Percentiles rank a stretch among this genome's conserved stretches.
Evolutionary conservation across 2,113 vertebrate genomes (phyloP).

Genomic region (Copsychus sechellarum): DNA sequence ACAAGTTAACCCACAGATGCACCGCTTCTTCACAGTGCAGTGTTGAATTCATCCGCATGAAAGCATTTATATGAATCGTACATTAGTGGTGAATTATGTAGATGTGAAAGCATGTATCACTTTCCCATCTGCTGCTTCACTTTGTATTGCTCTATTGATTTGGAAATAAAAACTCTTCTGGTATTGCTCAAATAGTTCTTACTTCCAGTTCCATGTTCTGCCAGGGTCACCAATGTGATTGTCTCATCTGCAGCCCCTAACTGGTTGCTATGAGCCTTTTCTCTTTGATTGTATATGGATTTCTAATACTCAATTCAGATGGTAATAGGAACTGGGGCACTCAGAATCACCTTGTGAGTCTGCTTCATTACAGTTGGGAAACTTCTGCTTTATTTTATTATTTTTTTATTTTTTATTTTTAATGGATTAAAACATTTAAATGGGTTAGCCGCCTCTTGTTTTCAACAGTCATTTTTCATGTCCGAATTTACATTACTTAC

Average conservation of each 20-base stretch:
- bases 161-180: constrained; percentile 11
- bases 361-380: not conserved
- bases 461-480: not conserved
- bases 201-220: not conserved
- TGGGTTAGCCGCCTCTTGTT: not conserved
- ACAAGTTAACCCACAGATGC: not conserved
- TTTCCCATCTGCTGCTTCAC: not conserved
- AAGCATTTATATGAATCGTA: not conserved
- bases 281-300: not conserved
- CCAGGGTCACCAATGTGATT: not conserved
- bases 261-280: not conserved
- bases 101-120: not conserved
- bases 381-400: not conserved
- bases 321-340: not conserved
- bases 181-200: not conserved
- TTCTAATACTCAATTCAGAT: not conserved
- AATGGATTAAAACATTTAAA: not conserved
- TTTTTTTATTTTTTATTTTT: not conserved
- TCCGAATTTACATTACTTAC: not conserved
- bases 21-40: not conserved
- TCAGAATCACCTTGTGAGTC: not conserved
- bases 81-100: not conserved
- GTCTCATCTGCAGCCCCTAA: not conserved
- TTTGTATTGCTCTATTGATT: constrained; percentile 12
- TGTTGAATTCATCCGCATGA: not conserved